phyloP scores from a whole-genome alignment of 2,113 vertebrate species.

The Campylomormyrus numenius region DNA sequence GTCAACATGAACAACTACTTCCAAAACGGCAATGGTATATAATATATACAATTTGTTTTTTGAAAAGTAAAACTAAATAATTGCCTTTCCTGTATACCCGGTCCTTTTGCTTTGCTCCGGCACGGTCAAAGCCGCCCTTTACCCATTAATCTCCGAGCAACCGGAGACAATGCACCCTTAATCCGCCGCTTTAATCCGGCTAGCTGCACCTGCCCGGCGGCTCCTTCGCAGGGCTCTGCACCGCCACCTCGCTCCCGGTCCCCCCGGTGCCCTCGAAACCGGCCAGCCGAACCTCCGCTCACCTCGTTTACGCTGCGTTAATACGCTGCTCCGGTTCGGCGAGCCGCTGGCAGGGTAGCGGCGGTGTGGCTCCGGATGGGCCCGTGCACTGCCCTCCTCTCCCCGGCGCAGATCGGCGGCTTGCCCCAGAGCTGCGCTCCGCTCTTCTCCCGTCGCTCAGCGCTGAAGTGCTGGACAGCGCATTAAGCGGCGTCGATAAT shows the following conservation, averaged over 20 bases:
- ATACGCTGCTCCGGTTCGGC: background rate
- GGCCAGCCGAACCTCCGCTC: background rate
- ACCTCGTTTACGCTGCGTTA: slow-evolving; percentile 6
- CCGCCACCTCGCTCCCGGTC: slow-evolving; percentile 8
- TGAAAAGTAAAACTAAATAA: background rate
- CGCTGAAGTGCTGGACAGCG: slow-evolving; percentile 60
- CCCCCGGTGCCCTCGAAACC: background rate
- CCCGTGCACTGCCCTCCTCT: background rate
- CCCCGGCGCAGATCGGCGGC: slow-evolving; percentile 28
- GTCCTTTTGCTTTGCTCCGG: background rate
- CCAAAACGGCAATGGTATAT: background rate
- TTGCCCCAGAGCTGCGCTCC: slow-evolving; percentile 29
- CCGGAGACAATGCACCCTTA: slow-evolving; percentile 18
- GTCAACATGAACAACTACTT: background rate
- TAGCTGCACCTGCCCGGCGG: background rate
- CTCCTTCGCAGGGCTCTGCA: background rate
- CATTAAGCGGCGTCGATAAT: slow-evolving; percentile 43
- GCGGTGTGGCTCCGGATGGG: slow-evolving; percentile 1
- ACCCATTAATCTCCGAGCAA: background rate
- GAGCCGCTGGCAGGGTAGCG: background rate
- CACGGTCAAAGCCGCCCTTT: background rate
- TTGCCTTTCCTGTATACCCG: background rate
- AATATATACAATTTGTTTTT: background rate
- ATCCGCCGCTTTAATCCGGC: slow-evolving; percentile 17
- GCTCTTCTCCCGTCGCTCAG: slow-evolving; percentile 53